Evolutionary conservation across 2,797 vertebrate genomes (phyloP).

Genomic region (Heterohyrax brucei): DNA sequence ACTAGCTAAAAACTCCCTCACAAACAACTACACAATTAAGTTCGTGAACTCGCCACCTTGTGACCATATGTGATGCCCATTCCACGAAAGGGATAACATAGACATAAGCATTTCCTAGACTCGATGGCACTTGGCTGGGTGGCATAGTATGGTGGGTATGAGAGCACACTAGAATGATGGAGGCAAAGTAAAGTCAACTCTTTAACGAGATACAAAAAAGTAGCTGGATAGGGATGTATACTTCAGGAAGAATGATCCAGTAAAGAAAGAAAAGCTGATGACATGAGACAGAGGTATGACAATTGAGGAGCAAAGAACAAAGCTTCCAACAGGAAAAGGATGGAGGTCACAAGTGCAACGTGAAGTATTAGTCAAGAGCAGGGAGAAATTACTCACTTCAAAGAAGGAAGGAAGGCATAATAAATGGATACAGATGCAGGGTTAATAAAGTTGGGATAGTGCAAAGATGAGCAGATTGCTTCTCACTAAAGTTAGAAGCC

Average conservation of each 20-base stretch:
- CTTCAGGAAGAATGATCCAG: neutral
- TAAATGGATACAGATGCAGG: neutral
- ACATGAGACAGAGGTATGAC: neutral
- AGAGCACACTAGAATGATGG: neutral
- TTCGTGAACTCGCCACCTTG: too few relatives aligned
- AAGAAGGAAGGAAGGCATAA: neutral
- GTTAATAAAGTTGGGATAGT: neutral
- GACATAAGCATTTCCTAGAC: neutral
- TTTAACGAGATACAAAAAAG: neutral
- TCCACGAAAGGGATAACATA: neutral
- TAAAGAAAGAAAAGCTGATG: neutral
- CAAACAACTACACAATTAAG: too few relatives aligned
- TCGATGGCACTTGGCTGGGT: too few relatives aligned
- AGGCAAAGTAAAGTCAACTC: neutral
- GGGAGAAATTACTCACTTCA: neutral
- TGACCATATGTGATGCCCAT: too few relatives aligned
- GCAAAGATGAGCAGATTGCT: neutral
- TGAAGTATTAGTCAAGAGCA: neutral
- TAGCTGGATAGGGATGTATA: neutral
- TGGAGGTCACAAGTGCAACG: neutral
- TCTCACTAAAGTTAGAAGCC: conserved; percentile 8
- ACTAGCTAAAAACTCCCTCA: too few relatives aligned
- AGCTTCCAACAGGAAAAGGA: neutral
- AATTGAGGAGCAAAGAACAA: neutral
- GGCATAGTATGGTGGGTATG: neutral